Evolutionary conservation across 2,113 vertebrate genomes (phyloP), one percentile per base, ranked within the genome.

Genomic region (Chamaea fasciata): DNA sequence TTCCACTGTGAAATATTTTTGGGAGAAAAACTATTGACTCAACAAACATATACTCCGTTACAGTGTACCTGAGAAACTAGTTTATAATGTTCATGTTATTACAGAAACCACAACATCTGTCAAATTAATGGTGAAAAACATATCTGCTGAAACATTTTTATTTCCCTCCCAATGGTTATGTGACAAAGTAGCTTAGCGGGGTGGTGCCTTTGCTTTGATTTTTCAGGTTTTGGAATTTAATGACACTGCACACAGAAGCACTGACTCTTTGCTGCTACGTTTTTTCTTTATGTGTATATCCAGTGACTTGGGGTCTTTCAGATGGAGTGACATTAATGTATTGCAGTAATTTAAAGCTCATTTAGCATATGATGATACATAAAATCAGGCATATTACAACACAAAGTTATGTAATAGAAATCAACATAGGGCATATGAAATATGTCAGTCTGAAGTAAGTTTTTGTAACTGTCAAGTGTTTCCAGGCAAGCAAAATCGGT

Each of bases 391-490:
- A 5, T 53, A 19, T 57, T 79, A 27, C 13, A 5, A 9, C 3
- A 8, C 10, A 23, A n/a, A 0, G 0, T 12, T 28, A 28, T n/a
- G 19, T 47, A 56, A 22, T 33, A 19, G 19, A 63, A 53, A 19
- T 33, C 15, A n/a, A 15, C 21, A 28, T 30, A 31, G 90, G 65
- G 21, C 14, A 41, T 41, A 28, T 6, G 15, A 49, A 71, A 31
- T 27, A 10, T 60, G 10, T 53, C 1, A 5, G 26, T 70, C 47
- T 39, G 41, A 57, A n/a, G 28, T 55, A 39, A 55, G 27, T 39
- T 60, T 44, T 10, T 65, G 14, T 77, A 74, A 68, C 26, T 85
- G 26, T 50, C 47, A 67, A 5, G 7, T 68, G 14, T 78, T 81
- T 88, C 46, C 42, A 33, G 33, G 57, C 68, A 65, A 83, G 63